phyloP scores from a whole-genome alignment of 2,797 vertebrate genomes.

The Strix occidentalis region DNA sequence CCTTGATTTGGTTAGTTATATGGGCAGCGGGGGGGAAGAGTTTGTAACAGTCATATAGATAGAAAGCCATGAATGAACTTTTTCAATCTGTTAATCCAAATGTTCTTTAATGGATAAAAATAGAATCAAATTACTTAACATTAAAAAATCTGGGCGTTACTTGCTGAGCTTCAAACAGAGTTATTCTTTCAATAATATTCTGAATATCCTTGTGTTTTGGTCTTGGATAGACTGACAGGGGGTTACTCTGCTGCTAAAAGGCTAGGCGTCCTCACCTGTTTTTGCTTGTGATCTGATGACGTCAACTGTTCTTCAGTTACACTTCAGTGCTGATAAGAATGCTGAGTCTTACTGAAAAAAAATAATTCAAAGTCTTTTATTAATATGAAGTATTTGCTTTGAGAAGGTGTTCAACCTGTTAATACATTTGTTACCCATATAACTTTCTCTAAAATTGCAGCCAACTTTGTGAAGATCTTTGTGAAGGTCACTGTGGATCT shows the following conservation, averaged over 20 bases:
- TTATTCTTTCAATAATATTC: neutral
- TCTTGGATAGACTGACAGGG: neutral
- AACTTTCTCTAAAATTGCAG: neutral
- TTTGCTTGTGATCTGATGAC: conserved; percentile 47
- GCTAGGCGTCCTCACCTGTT: neutral
- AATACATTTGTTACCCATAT: neutral
- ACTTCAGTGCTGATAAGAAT: conserved; percentile 26
- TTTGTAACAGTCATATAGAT: neutral
- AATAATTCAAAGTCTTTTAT: conserved; percentile 30
- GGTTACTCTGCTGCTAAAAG: neutral
- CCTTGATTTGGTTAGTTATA: neutral
- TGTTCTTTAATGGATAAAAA: conserved; percentile 72
- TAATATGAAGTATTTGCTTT: conserved; percentile 42
- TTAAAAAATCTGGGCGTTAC: neutral
- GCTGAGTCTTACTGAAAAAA: neutral
- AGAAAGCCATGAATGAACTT: conserved; percentile 5
- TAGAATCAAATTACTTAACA: neutral
- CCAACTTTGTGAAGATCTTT: neutral
- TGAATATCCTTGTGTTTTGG: neutral
- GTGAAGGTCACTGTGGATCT: neutral
- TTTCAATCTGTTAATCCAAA: conserved; percentile 62
- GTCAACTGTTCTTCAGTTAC: conserved; percentile 31
- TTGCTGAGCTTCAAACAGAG: neutral
- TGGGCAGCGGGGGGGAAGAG: neutral
- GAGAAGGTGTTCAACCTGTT: conserved; percentile 20